Base-by-base conservation (phyloP, 2,888 invertebrate species). In the Tenthredo distinguenda region DNA sequence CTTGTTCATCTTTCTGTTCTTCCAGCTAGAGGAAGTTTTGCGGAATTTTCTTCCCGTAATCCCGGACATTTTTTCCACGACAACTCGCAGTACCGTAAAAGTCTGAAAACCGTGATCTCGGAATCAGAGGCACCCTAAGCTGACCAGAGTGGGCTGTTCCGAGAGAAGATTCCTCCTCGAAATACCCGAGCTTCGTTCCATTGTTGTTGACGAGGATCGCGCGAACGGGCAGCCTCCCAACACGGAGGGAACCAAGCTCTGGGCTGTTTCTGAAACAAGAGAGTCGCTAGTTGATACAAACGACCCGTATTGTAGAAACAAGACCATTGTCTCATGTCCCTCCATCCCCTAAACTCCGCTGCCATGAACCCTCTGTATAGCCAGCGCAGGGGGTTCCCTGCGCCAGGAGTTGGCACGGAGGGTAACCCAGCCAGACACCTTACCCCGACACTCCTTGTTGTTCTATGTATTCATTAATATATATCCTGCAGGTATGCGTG, bases 261-360 rank as follows among this genome's bases (percentile, higher is more conserved):
- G 26, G 77, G 50, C 43, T 83, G 83, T 47, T 68, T 65, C 83
- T 40, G 71, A 71, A 83, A 65, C 83, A 83, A 71, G 83, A 83
- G 83, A 62, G 47, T 71, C 50, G 68, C 83, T 83, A 83, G 85
- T 88, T 84, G 89, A 87, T 89, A 89, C 89, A 90, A 90, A 89
- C 88, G 89, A 90, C 89, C 87, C 88, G 88, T 89, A 88, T 88
- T 88, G 86, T 88, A 86, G 89, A 89, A 88, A 89, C 88, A 88
- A 86, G 87, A 88, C 89, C 86, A 90, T 90, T 90, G 89, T 90
- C 87, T 87, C 84, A 76, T 81, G 87, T 65, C 87, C 47, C 83
- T 62, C 83, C 15, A 12, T 31, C 83, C 55, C 55, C n/a, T 10
- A 12, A 81, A 62, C 58, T n/a, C 62, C 34, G 15, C 81, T 62